Base-by-base conservation (phyloP, 2,888 invertebrate species). In the Drosophila vallismaia region DNA sequence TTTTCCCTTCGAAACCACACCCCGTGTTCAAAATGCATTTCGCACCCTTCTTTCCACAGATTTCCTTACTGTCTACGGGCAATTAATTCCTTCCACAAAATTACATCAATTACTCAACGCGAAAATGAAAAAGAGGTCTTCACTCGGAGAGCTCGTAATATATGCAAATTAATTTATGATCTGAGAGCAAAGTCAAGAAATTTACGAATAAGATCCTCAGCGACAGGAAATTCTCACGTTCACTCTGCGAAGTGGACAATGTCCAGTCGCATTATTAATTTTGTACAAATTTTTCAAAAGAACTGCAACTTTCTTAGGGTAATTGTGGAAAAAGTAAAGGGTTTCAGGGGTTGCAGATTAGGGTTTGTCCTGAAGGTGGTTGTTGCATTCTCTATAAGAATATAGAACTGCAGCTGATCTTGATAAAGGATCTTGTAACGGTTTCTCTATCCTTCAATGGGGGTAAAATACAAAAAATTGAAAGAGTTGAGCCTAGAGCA, bases 21-120 rank as follows among this genome's bases (percentile, higher is more conserved):
- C 63, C 63, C 46, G 42, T 33, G 28, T 19, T 33, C 28, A 26
- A 7, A 6, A 14, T n/a, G 44, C 28, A 7, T 31, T 69, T 69
- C 57, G 60, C 72, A 79, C 85, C 84, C 79, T 59, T 66, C 51
- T 12, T 12, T 24, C 3, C 14, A 7, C 33, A 42, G 26, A 63
- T 54, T 51, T 48, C 50, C 26, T 59, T 50, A 49, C 52, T 55
- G 52, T 54, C 44, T 66, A 50, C 62, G 68, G 38, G 69, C 73
- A 79, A 84, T 81, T 79, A 81, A 79, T 79, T 84, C 72, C 85
- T 79, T 81, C 75, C 82, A 77, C 82, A 79, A 71, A 79, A 84
- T 81, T 81, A 64, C 74, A 44, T 46, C 69, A 81, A 64, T 79
- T 79, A 82, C 69, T 72, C 49, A 53, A 42, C 51, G 36, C 38